Conservation (phyloP, 2,113 vertebrate genomes). For the Heteronetta atricapilla region DNA sequence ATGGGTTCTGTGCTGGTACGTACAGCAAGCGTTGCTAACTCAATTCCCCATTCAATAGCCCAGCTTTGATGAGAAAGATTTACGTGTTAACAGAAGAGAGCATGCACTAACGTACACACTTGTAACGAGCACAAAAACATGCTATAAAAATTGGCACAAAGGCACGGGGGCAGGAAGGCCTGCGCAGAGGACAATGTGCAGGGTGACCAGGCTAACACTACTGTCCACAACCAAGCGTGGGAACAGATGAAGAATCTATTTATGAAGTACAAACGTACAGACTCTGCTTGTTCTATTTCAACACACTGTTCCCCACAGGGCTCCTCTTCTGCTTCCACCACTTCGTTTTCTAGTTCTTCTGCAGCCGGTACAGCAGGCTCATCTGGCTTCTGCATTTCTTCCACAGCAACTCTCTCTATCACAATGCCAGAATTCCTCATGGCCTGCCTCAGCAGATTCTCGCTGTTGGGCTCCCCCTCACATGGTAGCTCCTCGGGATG, state of each 20-base stretch:
- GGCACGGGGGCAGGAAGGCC: neutral
- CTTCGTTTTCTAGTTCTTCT: constrained; percentile 71
- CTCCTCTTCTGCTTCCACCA: constrained; percentile 63
- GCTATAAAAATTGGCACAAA: neutral
- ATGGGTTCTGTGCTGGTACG: fast-evolving
- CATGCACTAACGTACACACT: fast-evolving
- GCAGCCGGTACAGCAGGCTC: neutral
- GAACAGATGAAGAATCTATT: neutral
- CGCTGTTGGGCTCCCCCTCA: constrained; percentile 72
- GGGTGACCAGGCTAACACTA: neutral
- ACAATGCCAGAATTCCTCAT: constrained; percentile 93
- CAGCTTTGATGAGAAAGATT: neutral
- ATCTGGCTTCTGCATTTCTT: constrained; percentile 55
- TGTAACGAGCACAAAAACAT: fast-evolving
- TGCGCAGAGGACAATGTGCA: fast-evolving
- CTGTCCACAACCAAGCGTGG: neutral
- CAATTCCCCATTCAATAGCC: neutral
- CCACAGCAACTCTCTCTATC: constrained; percentile 75
- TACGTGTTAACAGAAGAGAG: neutral
- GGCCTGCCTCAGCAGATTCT: constrained; percentile 92
- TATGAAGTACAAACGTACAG: constrained; percentile 54
- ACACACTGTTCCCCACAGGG: constrained; percentile 82
- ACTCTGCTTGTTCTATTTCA: constrained; percentile 77
- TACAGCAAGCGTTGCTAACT: neutral
- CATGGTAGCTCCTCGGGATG: constrained; percentile 58